Conservation (phyloP, 2,797 vertebrate species). For the Takifugu ocellatus region DNA sequence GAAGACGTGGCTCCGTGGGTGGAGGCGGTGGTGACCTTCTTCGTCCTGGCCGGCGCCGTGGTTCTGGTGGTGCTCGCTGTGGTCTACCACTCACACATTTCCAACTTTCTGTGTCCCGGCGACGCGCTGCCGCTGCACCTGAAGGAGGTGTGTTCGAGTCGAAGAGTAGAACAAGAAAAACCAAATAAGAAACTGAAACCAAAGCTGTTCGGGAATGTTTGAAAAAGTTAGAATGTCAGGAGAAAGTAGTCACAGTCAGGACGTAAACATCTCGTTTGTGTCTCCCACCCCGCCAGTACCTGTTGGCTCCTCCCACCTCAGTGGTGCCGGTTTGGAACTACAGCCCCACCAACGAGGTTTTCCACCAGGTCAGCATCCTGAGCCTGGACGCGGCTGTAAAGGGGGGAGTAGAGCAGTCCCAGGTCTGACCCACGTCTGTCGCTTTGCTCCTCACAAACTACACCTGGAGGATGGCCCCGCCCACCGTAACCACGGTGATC, state of each 20-base stretch:
- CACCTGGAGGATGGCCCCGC: too few relatives aligned
- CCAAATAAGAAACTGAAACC: too few relatives aligned
- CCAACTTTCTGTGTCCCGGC: slow-evolving; percentile 44
- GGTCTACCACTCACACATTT: slow-evolving; percentile 36
- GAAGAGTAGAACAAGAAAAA: too few relatives aligned
- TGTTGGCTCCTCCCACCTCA: slow-evolving; percentile 21
- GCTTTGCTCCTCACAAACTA: too few relatives aligned
- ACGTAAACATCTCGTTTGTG: neutral
- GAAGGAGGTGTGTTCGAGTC: slow-evolving; percentile 33
- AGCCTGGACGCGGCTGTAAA: neutral
- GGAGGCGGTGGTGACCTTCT: slow-evolving; percentile 12
- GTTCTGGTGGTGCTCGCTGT: slow-evolving; percentile 17
- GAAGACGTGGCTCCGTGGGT: slow-evolving; percentile 36
- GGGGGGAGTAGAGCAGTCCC: slow-evolving; percentile 2
- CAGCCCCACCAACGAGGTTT: slow-evolving; percentile 41
- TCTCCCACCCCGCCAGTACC: slow-evolving; percentile 5
- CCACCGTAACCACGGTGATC: too few relatives aligned
- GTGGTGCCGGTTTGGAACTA: slow-evolving; percentile 19
- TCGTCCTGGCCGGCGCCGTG: slow-evolving; percentile 7
- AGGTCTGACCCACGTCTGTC: neutral
- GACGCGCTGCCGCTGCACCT: slow-evolving; percentile 41
- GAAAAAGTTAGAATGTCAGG: too few relatives aligned
- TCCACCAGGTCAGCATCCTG: slow-evolving; percentile 38
- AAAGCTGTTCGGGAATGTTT: neutral
- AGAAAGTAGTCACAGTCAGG: too few relatives aligned